Base-by-base conservation (phyloP, 2,113 vertebrate species). In the Ellobius talpinus region DNA sequence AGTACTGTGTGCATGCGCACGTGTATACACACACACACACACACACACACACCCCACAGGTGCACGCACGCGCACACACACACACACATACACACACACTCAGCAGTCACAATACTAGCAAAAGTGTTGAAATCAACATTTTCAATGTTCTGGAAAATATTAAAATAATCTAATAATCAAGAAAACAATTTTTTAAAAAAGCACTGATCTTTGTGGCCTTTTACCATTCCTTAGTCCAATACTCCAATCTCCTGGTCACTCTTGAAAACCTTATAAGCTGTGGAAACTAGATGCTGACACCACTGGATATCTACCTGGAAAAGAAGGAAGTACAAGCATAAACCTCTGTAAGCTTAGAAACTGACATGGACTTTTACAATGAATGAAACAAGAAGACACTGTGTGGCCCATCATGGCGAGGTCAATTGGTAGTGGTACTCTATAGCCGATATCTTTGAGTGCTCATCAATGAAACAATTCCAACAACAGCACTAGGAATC, bases 381-480 rank as follows among this genome's bases (percentile, higher is more conserved):
- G 36, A 88, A 94, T 84, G 39, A 94, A 93, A 79, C 31, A 88
- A 91, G 17, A 91, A 23, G 88, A 70, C 52, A 11, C 50, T 50
- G 50, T 88, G 58, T 96, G 55, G 42, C 24, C 77, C 8, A 93
- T 94, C 84, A 86, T 36, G 36, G 76, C 4, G 36, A 91, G n/a
- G 36, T 8, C 79, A 58, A 26, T 58, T 89, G 72, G 31, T 39
- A 13, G 33, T 47, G 87, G 9, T 76, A 76, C 8, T 86, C 42
- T 82, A 81, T 50, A 50, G 47, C 17, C 24, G 4, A 68, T 87
- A 87, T 23, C 45, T 87, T 50, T 14, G 42, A 47, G 13, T 66
- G 78, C 33, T 94, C 63, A 86, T 81, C 21, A 14, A 78, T 77
- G 52, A 96, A 55, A 94, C 24, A 91, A 96, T 94, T 68, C 42